Base-by-base conservation (phyloP, 1,140 invertebrate genomes). In the Zelostemma sp. region DNA sequence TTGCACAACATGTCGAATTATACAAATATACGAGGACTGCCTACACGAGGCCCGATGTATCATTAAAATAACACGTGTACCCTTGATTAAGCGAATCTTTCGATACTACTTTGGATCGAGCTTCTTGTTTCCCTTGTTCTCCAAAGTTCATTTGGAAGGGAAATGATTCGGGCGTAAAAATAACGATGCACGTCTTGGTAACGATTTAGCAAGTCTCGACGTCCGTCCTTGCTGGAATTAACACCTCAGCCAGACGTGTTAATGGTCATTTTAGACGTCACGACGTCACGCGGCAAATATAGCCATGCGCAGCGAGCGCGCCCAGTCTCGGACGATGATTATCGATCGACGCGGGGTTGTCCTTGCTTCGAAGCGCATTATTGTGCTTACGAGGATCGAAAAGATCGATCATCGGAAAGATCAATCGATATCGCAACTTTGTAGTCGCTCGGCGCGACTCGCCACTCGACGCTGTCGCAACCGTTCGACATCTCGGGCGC, bases 381-480 rank as follows among this genome's bases (percentile, higher is more conserved):
- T 55, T 64, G 53, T 64, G 38, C 56, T 50, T 45, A 56, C 48
- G 33, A 54, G 8, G 43, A 40, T 31, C 38, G 49, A 47, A 25
- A 54, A 28, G 43, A 40, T 31, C 38, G 49, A 47, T 59, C 45
- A 45, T 33, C 62, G 38, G 59, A 66, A 66, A 43, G 63, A 66
- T 66, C 21, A 17, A 9, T n/a, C 43, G 63, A 66, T 59, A 66
- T 56, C 14, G 49, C 38, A 35, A 50, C 48, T 48, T 54, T 59
- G 53, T 43, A 54, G 6, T 1, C 6, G 15, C 15, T 6, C 15
- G 16, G 41, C 16, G 41, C 54, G 63, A 53, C 48, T 47, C 59
- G 54, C 55, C 63, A 50, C 56, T 14, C 2, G 31, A 21, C 43
- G 53, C 43, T 49, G 57, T 66, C 63, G 54, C 54, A 66, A 66